Percentiles rank a stretch among this genome's conserved stretches.
phyloP scores from a whole-genome alignment of 2,113 vertebrate species.

The Scalopus aquaticus region DNA sequence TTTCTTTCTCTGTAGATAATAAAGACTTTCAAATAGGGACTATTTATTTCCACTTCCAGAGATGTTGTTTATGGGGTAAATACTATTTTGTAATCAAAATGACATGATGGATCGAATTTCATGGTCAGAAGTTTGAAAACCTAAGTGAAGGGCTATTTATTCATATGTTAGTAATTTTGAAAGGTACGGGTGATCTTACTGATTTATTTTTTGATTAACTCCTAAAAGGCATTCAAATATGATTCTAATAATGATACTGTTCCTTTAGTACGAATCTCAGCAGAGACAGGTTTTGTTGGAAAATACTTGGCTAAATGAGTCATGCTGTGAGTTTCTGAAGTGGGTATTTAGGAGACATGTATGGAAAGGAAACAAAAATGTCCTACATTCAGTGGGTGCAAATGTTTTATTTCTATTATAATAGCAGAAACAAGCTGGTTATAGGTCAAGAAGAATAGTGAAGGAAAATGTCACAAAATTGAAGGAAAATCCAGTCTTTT shows the following conservation, averaged over 20 bases:
- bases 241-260: background rate
- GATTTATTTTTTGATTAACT: conserved; percentile 32
- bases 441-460: conserved; percentile 30
- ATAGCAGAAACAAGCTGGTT: background rate
- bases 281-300: conserved; percentile 14
- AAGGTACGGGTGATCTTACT: background rate
- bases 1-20: background rate
- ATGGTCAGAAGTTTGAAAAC: background rate
- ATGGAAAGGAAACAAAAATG: background rate
- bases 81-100: conserved; percentile 23
- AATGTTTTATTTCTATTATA: background rate
- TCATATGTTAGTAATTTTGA: conserved; percentile 8
- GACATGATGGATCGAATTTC: conserved; percentile 17
- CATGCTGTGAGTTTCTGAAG: conserved; percentile 30
- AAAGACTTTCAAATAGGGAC: background rate
- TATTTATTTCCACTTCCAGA: background rate
- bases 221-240: background rate
- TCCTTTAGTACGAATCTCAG: background rate
- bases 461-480: conserved; percentile 35
- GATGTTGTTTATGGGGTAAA: background rate
- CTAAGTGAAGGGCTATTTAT: background rate
- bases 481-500: background rate
- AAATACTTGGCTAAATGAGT: background rate
- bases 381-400: background rate
- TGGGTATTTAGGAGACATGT: conserved; percentile 1